A percentile compares a stretch with the other conserved stretches of the same genome.
phyloP scores from a whole-genome alignment of 2,797 vertebrate species.

The Karalla daura region DNA sequence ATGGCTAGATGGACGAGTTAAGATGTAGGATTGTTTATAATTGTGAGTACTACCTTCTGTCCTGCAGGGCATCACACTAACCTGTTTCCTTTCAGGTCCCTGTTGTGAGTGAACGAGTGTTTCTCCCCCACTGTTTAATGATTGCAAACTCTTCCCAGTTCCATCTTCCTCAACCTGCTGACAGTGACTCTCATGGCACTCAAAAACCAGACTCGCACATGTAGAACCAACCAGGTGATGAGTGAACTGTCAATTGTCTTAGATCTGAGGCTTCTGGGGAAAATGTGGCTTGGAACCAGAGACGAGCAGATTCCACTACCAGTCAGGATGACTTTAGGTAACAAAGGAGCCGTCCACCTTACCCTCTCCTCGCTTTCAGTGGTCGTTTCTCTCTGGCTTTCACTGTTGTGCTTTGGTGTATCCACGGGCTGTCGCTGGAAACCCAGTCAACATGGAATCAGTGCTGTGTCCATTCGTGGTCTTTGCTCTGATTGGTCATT shows the following conservation, averaged over 20 bases:
- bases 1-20: too few species aligned
- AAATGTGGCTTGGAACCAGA: slow-evolving; percentile 82
- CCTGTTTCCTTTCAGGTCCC: not conserved
- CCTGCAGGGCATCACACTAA: not conserved
- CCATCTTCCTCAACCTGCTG: slow-evolving; percentile 9
- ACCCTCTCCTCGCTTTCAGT: slow-evolving; percentile 50
- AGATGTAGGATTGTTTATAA: not conserved
- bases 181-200: not conserved
- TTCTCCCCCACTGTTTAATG: not conserved
- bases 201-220: slow-evolving; percentile 10
- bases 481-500: slow-evolving; percentile 54
- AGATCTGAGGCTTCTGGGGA: slow-evolving; percentile 85
- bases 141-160: not conserved
- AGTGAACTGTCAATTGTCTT: slow-evolving; percentile 78
- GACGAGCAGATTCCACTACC: slow-evolving; percentile 84
- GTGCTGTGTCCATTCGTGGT: slow-evolving; percentile 55
- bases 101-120: not conserved
- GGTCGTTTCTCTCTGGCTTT: slow-evolving; percentile 67
- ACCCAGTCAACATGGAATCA: slow-evolving; percentile 60
- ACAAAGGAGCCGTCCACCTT: slow-evolving; percentile 64
- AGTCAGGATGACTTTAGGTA: slow-evolving; percentile 89
- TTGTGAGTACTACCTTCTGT: not conserved
- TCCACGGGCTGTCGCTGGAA: slow-evolving; percentile 53
- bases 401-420: slow-evolving; percentile 61
- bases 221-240: slow-evolving; percentile 52